A percentile compares a stretch with the other conserved stretches of the same genome.
Evolutionary conservation across 2,888 invertebrate species (phyloP).

Genomic region (Actias luna): DNA sequence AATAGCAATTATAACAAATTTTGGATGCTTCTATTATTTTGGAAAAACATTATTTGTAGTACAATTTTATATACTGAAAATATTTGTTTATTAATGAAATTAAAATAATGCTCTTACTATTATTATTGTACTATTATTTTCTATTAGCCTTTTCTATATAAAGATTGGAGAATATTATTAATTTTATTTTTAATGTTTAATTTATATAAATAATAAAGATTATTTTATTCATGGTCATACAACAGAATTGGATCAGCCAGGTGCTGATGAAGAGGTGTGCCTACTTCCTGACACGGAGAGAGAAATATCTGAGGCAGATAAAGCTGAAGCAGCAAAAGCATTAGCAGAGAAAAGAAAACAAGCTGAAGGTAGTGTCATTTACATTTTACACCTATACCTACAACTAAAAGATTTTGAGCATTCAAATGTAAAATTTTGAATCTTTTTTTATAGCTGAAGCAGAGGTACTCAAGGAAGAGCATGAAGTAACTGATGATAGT

Average conservation of each 20-base stretch:
- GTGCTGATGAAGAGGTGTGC: slow-evolving; percentile 86
- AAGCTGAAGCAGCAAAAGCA: slow-evolving; percentile 80
- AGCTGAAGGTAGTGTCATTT: slow-evolving; percentile 45
- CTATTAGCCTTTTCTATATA: no score
- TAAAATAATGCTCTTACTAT: no score
- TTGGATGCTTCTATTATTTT: no score
- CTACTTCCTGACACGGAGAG: slow-evolving; percentile 86
- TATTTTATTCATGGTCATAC: slow-evolving; percentile 38
- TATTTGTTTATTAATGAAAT: no score
- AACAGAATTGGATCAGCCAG: slow-evolving; percentile 73
- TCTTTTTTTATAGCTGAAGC: slow-evolving; percentile 34
- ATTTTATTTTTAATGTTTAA: no score
- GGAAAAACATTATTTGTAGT: no score
- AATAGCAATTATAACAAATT: no score
- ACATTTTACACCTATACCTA: not conserved
- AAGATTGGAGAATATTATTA: no score
- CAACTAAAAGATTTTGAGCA: not conserved
- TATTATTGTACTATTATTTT: no score
- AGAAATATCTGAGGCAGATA: slow-evolving; percentile 85
- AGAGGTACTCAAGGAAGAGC: slow-evolving; percentile 50
- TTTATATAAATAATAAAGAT: not conserved
- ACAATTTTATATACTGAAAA: no score
- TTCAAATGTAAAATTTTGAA: not conserved
- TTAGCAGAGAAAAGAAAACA: slow-evolving; percentile 70
- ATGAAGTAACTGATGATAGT: slow-evolving; percentile 40